These are phyloP conservation scores for Anastrepha ludens DNA, from an alignment of 1,140 invertebrate genomes.

Conservation along the genomic window DNA sequence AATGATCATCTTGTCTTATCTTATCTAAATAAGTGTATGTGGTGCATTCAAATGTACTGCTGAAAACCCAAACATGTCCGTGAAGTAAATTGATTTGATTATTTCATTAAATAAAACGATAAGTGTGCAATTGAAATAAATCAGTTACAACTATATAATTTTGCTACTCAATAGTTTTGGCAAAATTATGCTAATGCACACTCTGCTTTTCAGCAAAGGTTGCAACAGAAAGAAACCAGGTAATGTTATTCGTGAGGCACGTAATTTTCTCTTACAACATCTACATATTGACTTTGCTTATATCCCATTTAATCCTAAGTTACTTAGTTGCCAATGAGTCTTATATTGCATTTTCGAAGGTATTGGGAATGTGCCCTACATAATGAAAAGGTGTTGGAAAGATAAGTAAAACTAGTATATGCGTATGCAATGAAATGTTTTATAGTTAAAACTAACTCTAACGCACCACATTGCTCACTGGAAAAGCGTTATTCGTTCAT, in stretches of 20 bases:
- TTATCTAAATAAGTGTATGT: constrained; percentile 5
- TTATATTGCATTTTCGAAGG: neutral
- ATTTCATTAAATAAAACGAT: neutral
- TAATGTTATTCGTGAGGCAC: constrained; percentile 32
- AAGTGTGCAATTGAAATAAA: neutral
- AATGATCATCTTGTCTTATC: neutral
- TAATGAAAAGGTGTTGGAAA: constrained; percentile 2
- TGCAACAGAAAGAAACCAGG: constrained; percentile 5
- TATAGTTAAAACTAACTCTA: constrained; percentile 6
- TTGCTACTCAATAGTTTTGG: neutral
- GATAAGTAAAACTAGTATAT: neutral
- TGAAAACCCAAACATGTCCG: neutral
- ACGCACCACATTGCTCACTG: constrained; percentile 44
- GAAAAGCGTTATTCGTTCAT: constrained; percentile 5
- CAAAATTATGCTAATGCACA: neutral
- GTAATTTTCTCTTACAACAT: neutral
- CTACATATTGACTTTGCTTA: neutral
- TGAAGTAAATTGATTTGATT: neutral
- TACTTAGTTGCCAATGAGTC: neutral
- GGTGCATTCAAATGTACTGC: neutral
- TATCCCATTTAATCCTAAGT: neutral
- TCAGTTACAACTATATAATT: neutral
- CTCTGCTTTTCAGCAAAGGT: neutral
- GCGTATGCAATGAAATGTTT: neutral
- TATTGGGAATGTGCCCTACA: neutral